Conservation (phyloP, 2,113 vertebrate species). For the Labeo rohita region DNA sequence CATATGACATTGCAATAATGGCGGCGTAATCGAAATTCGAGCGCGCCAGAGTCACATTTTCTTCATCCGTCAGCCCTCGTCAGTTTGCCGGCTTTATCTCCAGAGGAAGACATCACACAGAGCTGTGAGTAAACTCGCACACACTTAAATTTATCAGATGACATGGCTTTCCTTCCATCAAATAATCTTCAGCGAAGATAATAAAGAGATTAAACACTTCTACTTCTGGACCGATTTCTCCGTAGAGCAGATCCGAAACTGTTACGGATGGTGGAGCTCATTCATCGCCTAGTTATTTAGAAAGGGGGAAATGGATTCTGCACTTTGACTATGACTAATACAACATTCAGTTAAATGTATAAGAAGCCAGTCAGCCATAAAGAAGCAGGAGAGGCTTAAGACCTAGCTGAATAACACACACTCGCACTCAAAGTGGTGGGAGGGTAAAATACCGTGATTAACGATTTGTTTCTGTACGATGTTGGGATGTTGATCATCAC, state of each 20-base stretch:
- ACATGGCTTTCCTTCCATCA: constrained; percentile 28
- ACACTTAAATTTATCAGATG: constrained; percentile 42
- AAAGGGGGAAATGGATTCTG: constrained; percentile 52
- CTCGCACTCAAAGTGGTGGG: constrained; percentile 26
- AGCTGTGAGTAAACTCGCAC: constrained; percentile 9
- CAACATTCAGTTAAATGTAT: constrained; percentile 68
- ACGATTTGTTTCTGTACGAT: neutral
- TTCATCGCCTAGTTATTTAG: constrained; percentile 56
- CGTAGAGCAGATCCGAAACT: constrained; percentile 34
- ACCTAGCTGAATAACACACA: constrained; percentile 54
- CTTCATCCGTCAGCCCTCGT: neutral
- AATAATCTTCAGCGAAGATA: constrained; percentile 16
- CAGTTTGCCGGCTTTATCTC: neutral
- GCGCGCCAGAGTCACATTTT: neutral
- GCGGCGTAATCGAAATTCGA: neutral
- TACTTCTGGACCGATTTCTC: constrained; percentile 29
- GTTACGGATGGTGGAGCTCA: constrained; percentile 47
- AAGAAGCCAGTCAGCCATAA: constrained; percentile 57
- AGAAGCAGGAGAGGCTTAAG: constrained; percentile 57
- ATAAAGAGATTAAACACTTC: constrained; percentile 30
- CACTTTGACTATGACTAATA: constrained; percentile 62
- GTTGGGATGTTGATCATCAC: constrained; percentile 12
- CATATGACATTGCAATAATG: constrained; percentile 21
- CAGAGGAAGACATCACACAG: constrained; percentile 30
- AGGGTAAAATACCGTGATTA: constrained; percentile 29